phyloP scores from a whole-genome alignment of 2,797 vertebrate genomes.

The Myioborus melanocephalus region DNA sequence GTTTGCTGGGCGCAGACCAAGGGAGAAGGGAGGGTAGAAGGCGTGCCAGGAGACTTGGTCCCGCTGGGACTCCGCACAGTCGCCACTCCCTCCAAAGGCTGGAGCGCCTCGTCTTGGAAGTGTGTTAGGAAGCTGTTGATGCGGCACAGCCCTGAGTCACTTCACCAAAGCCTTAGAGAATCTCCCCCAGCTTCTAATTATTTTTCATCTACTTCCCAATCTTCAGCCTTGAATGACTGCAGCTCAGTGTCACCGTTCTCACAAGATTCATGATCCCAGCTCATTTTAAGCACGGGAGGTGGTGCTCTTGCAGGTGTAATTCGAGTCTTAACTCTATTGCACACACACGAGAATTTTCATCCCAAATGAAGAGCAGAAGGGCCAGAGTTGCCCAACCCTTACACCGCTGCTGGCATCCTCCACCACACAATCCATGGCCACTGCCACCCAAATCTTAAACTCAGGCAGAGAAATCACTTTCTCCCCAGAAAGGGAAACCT shows the following conservation, averaged over 20 bases:
- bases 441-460: neutral
- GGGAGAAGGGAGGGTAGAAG: fast-evolving
- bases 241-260: neutral
- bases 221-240: neutral
- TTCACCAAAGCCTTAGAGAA: neutral
- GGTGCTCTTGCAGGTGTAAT: neutral
- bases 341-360: too few relatives aligned
- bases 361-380: neutral
- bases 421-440: too few relatives aligned
- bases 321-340: neutral
- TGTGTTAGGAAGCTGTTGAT: neutral
- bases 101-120: too few relatives aligned
- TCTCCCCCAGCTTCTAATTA: neutral
- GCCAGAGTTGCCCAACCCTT: neutral
- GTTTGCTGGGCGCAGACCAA: fast-evolving
- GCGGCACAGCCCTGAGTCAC: neutral
- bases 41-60: fast-evolving
- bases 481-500: neutral
- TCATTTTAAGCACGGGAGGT: neutral
- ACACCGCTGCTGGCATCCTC: neutral
- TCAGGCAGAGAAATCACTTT: neutral
- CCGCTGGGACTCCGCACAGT: fast-evolving
- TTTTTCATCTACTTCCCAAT: neutral
- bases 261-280: neutral
- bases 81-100: fast-evolving